These are phyloP conservation scores for Argynnis bischoffii DNA, from an alignment of 2,888 invertebrate genomes.

Conservation along the genomic window DNA sequence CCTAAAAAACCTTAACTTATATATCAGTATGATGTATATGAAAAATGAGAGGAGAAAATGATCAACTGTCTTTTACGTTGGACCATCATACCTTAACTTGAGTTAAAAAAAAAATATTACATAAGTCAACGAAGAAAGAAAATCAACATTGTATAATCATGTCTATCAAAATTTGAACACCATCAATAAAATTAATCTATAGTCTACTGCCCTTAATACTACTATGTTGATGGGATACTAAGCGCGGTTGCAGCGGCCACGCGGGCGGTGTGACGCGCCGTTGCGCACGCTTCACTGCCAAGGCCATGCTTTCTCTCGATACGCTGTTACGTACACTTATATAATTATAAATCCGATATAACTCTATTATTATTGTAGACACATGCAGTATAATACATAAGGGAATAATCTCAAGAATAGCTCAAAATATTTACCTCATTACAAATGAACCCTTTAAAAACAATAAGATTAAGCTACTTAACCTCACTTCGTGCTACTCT, in stretches of 20 bases:
- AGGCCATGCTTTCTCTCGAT: slow-evolving; percentile 77
- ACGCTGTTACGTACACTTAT: slow-evolving; percentile 58
- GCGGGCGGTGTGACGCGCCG: slow-evolving; percentile 47
- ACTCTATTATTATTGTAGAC: slow-evolving; percentile 52
- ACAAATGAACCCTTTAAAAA: slow-evolving; percentile 40
- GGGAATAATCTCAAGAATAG: neutral
- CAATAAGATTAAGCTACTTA: neutral
- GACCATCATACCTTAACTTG: too few relatives aligned
- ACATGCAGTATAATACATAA: slow-evolving; percentile 29
- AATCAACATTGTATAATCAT: too few relatives aligned
- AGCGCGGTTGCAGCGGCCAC: slow-evolving; percentile 21
- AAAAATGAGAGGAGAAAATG: too few relatives aligned
- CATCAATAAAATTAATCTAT: neutral
- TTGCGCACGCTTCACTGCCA: slow-evolving; percentile 72
- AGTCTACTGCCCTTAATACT: slow-evolving; percentile 6
- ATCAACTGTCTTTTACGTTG: too few relatives aligned
- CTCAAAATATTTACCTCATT: neutral
- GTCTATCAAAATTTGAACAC: too few relatives aligned
- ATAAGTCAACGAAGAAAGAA: too few relatives aligned
- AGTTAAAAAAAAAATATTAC: too few relatives aligned
- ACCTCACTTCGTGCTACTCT: neutral
- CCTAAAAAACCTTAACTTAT: too few relatives aligned
- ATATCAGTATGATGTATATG: too few relatives aligned
- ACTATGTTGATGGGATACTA: slow-evolving; percentile 12
- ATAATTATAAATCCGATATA: slow-evolving; percentile 58